These are phyloP conservation scores for Pelobates fuscus DNA, from an alignment of 2,113 vertebrate genomes.

Conservation along the genomic window DNA sequence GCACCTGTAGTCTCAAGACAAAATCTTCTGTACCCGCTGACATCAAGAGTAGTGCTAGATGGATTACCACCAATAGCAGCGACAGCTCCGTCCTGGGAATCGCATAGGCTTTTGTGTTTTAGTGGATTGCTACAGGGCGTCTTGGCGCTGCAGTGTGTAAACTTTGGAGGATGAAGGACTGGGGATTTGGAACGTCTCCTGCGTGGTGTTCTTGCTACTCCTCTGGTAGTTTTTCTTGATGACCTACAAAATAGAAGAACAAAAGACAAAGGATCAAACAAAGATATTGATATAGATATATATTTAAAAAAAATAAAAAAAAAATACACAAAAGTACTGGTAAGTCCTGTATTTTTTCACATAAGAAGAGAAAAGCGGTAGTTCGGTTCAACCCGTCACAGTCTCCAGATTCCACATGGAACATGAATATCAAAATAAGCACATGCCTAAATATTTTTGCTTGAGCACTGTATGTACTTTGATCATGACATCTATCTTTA, in stretches of 20 bases:
- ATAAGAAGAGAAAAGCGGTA: too few relatives aligned
- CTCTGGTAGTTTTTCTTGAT: conserved; percentile 83
- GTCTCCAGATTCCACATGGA: too few relatives aligned
- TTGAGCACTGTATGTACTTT: too few relatives aligned
- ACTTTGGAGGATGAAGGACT: conserved; percentile 91
- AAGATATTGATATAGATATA: too few relatives aligned
- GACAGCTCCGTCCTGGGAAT: conserved; percentile 60
- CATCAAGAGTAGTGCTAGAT: conserved; percentile 60
- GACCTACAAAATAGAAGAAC: conserved; percentile 64
- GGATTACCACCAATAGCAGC: conserved; percentile 54
- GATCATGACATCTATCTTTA: too few relatives aligned
- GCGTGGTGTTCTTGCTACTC: conserved; percentile 79
- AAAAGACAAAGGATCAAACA: background rate
- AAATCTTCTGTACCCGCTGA: conserved; percentile 58
- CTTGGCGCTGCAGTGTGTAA: conserved; percentile 85
- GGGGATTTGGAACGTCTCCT: conserved; percentile 92
- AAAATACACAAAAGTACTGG: too few relatives aligned
- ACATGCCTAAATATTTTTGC: too few relatives aligned
- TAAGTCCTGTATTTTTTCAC: too few relatives aligned
- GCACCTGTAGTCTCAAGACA: conserved; percentile 52
- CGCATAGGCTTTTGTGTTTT: conserved; percentile 75
- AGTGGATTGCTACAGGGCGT: conserved; percentile 68
- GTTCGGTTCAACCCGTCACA: too few relatives aligned
- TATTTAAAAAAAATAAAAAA: too few relatives aligned
- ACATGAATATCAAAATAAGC: too few relatives aligned